phyloP scores from a whole-genome alignment of 2,888 invertebrate species.

The Rhagonycha fulva region DNA sequence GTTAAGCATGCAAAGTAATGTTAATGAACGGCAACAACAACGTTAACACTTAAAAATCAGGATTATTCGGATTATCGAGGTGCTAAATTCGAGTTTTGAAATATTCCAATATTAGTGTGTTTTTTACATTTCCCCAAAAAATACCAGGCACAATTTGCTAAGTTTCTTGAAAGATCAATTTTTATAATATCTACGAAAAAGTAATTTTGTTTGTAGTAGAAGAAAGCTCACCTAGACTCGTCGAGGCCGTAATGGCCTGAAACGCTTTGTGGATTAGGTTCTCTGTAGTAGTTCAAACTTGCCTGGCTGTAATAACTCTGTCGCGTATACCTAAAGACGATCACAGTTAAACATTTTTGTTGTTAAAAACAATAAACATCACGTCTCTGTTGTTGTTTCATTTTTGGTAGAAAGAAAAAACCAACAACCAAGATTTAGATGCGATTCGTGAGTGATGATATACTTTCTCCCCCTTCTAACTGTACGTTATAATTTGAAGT shows the following conservation, averaged over 20 bases:
- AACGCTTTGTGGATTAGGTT: conserved; percentile 51
- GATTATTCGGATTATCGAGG: neutral
- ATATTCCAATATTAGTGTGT: neutral
- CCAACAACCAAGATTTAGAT: neutral
- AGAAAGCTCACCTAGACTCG: conserved; percentile 53
- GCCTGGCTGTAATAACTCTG: conserved; percentile 56
- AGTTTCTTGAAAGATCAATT: neutral
- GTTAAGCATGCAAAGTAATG: neutral
- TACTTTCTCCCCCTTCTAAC: neutral
- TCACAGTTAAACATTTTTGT: conserved; percentile 36
- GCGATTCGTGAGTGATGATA: neutral
- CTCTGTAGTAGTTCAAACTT: conserved; percentile 54
- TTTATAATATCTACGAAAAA: conserved; percentile 1
- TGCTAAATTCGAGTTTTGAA: neutral
- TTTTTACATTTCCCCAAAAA: neutral
- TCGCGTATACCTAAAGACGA: conserved; percentile 53
- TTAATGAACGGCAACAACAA: neutral
- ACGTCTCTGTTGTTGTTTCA: neutral
- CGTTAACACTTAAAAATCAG: neutral
- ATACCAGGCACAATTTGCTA: neutral
- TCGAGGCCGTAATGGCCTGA: conserved; percentile 54
- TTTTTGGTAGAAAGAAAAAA: neutral
- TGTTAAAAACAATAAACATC: conserved; percentile 20
- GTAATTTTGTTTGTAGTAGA: conserved; percentile 13
- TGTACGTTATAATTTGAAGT: neutral